Percentiles rank a stretch among this genome's conserved stretches.
Conservation (phyloP, 2,113 vertebrate genomes). For the Ciconia stormi region DNA sequence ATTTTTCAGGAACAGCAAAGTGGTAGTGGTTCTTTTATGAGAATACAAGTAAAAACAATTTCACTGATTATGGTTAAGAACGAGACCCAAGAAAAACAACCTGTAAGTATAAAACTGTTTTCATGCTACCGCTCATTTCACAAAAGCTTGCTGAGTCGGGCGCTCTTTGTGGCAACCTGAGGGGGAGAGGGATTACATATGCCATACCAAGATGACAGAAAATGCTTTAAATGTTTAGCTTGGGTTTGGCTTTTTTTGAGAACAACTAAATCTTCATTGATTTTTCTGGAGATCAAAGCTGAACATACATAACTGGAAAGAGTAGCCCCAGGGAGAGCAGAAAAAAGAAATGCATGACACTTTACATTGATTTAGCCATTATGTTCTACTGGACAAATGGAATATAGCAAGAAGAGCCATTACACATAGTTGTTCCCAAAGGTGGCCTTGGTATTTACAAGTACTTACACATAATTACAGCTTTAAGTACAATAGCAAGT, state of each 20-base stretch:
- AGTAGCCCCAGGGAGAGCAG: not conserved
- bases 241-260: not conserved
- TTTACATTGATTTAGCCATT: constrained; percentile 46
- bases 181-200: not conserved
- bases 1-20: constrained; percentile 24
- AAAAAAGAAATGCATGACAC: constrained; percentile 6
- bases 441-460: constrained; percentile 43
- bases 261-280: constrained; percentile 52
- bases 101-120: not conserved
- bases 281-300: constrained; percentile 46
- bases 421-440: constrained; percentile 5
- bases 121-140: not conserved
- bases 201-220: constrained; percentile 1
- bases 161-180: not conserved
- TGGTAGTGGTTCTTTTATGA: not conserved
- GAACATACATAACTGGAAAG: constrained; percentile 20
- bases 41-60: not conserved
- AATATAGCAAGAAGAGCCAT: constrained; percentile 9
- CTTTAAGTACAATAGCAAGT: not conserved
- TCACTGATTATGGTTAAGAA: not conserved
- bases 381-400: not conserved
- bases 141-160: not conserved
- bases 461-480: constrained; percentile 12
- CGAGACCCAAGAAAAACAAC: not conserved
- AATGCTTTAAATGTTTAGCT: constrained; percentile 34